A percentile compares a stretch with the other conserved stretches of the same genome.
Evolutionary conservation across 2,113 vertebrate species (phyloP).

Genomic region (Asarcornis scutulata): DNA sequence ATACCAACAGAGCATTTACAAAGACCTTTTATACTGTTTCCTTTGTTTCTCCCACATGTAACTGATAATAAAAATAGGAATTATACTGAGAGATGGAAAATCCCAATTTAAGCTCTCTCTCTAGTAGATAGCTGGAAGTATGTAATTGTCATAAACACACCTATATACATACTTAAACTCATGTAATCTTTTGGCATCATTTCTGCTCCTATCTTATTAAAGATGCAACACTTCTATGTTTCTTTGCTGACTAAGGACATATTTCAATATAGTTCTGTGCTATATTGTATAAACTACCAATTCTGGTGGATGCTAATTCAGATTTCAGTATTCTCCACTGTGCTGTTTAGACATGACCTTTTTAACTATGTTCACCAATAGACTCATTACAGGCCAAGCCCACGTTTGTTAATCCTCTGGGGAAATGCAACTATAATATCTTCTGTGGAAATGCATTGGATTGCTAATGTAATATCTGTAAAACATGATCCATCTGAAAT

Average conservation of each 20-base stretch:
- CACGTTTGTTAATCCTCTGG: neutral
- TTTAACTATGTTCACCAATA: neutral
- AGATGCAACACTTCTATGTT: neutral
- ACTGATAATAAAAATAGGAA: neutral
- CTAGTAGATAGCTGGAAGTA: neutral
- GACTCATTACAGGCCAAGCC: neutral
- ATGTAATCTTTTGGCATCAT: neutral
- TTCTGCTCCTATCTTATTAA: neutral
- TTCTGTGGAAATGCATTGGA: neutral
- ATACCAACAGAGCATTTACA: accelerated
- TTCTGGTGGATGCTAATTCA: neutral
- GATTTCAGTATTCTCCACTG: neutral
- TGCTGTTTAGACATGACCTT: neutral
- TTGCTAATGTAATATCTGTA: slow-evolving; percentile 22
- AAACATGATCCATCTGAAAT: slow-evolving; percentile 34
- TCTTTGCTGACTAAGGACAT: neutral
- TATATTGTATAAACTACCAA: accelerated
- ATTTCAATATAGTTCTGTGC: neutral
- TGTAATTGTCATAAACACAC: neutral
- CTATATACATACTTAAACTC: neutral
- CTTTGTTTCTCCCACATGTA: neutral
- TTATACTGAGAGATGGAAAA: neutral
- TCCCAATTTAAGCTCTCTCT: neutral
- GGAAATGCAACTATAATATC: neutral
- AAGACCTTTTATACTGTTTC: neutral